These are phyloP conservation scores for Cichlasoma orientale DNA, from an alignment of 2,797 vertebrate species.

Conservation along the genomic window DNA sequence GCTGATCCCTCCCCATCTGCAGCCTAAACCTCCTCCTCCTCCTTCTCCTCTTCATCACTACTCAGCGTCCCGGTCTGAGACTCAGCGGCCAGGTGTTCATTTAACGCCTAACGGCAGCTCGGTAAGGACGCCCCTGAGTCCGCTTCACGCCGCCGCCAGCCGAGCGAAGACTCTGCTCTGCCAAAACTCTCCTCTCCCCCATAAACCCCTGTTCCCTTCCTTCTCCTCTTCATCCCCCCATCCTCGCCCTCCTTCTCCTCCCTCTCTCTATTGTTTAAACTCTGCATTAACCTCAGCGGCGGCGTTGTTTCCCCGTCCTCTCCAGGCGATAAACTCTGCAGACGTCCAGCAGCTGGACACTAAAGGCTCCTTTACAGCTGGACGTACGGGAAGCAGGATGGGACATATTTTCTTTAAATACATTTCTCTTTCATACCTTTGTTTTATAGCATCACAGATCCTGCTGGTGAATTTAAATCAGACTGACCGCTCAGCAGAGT, in stretches of 20 bases:
- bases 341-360: conserved; percentile 58
- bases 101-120: conserved; percentile 65
- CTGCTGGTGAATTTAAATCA: conserved; percentile 16
- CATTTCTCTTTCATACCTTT: conserved; percentile 1
- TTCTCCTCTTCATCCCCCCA: conserved; percentile 8
- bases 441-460: background rate
- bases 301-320: conserved; percentile 7
- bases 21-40: conserved; percentile 19
- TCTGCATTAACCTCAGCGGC: background rate
- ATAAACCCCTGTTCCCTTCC: conserved; percentile 46
- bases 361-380: conserved; percentile 47
- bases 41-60: conserved; percentile 43
- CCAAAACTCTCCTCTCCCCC: conserved; percentile 55
- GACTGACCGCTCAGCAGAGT: background rate
- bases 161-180: conserved; percentile 57
- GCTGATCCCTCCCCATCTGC: conserved; percentile 57
- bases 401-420: conserved; percentile 34
- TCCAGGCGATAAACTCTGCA: conserved; percentile 38
- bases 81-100: conserved; percentile 70
- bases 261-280: conserved; percentile 34
- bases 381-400: conserved; percentile 19
- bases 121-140: conserved; percentile 63
- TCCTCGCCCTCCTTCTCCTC: background rate
- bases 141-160: conserved; percentile 57
- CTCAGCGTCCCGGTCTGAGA: conserved; percentile 36